Percentiles rank a stretch among this genome's conserved stretches.
Evolutionary conservation across 2,797 vertebrate species (phyloP).

Genomic region (Lerista edwardsae): DNA sequence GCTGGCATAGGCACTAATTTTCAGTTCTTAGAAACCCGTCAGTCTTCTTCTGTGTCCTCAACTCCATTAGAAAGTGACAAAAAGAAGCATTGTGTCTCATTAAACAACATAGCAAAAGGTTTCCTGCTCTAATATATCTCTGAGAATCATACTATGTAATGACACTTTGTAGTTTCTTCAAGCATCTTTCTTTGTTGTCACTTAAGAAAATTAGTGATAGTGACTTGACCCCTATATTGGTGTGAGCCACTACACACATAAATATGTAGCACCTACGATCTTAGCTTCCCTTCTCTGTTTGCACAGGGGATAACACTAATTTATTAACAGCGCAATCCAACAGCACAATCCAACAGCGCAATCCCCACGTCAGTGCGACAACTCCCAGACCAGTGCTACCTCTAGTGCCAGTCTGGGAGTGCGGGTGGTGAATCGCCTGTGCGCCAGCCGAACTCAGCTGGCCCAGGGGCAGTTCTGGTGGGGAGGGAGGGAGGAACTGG

Average conservation of each 20-base stretch:
- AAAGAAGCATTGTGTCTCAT: constrained; percentile 60
- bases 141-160: constrained; percentile 63
- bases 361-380: too few relatives aligned
- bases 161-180: constrained; percentile 51
- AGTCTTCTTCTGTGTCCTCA: constrained; percentile 40
- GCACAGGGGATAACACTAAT: too few relatives aligned
- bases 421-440: too few relatives aligned
- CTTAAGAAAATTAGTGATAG: constrained; percentile 54
- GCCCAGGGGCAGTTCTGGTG: too few relatives aligned
- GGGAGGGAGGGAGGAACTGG: too few relatives aligned
- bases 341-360: too few relatives aligned
- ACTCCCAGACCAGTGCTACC: too few relatives aligned
- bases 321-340: too few relatives aligned
- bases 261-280: too few relatives aligned
- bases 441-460: too few relatives aligned
- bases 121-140: constrained; percentile 50
- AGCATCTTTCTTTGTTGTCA: constrained; percentile 48
- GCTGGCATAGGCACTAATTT: constrained; percentile 16
- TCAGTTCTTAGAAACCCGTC: constrained; percentile 47
- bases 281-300: too few relatives aligned
- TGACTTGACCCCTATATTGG: constrained; percentile 31
- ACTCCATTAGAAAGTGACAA: constrained; percentile 55
- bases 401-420: too few relatives aligned
- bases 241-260: neutral
- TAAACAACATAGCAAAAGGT: constrained; percentile 59